Conservation (phyloP, 2,888 invertebrate genomes). For the Salticus scenicus region DNA sequence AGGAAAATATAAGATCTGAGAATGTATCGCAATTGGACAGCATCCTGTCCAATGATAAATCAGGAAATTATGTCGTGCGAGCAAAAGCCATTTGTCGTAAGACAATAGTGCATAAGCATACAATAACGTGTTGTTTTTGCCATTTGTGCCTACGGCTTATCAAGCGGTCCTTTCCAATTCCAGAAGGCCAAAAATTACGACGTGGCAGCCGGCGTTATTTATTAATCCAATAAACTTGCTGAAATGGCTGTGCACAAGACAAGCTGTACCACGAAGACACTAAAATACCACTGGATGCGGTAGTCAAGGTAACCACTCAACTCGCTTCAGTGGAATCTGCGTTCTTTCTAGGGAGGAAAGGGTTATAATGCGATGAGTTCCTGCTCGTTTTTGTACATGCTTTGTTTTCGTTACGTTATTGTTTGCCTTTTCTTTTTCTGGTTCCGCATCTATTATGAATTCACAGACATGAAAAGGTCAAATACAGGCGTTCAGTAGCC, state of each 20-base stretch:
- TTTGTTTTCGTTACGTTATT: slow-evolving; percentile 21
- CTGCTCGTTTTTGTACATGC: background rate
- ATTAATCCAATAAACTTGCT: slow-evolving; percentile 55
- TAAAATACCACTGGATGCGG: slow-evolving; percentile 21
- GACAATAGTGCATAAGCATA: slow-evolving; percentile 66
- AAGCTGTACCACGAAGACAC: slow-evolving; percentile 10
- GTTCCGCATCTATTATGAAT: slow-evolving; percentile 48
- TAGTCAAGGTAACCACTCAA: slow-evolving; percentile 48
- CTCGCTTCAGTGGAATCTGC: background rate
- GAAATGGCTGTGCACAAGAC: slow-evolving; percentile 26
- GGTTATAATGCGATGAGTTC: slow-evolving; percentile 29
- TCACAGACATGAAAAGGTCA: slow-evolving; percentile 18
- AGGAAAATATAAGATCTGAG: slow-evolving; percentile 33
- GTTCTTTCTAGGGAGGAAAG: slow-evolving; percentile 36
- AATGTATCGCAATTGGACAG: slow-evolving; percentile 50
- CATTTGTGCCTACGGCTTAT: slow-evolving; percentile 45
- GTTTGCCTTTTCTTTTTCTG: slow-evolving; percentile 30
- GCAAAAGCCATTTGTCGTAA: slow-evolving; percentile 39
- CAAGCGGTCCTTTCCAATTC: slow-evolving; percentile 11
- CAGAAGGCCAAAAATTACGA: slow-evolving; percentile 40
- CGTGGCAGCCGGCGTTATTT: slow-evolving; percentile 44
- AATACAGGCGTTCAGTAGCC: background rate
- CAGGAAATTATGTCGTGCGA: slow-evolving; percentile 36
- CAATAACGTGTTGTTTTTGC: slow-evolving; percentile 63
- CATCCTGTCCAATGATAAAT: slow-evolving; percentile 36